phyloP scores from a whole-genome alignment of 1,140 invertebrate genomes.

The Cepaea nemoralis region DNA sequence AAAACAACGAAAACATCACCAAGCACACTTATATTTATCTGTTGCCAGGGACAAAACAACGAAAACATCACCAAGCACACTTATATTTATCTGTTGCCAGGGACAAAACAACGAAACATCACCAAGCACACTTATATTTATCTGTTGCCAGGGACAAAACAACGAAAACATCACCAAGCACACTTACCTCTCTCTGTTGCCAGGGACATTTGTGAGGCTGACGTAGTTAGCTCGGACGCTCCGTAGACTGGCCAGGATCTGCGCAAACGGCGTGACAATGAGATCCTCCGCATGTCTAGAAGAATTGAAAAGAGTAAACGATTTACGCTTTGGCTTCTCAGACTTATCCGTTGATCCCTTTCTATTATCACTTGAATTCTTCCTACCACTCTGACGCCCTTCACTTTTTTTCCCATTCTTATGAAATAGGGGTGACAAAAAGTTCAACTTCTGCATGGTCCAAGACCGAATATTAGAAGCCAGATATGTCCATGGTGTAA shows the following conservation, averaged over 20 bases:
- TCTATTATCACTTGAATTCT: neutral
- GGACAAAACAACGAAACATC: too few species aligned
- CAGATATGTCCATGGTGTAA: neutral
- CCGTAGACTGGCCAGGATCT: slow-evolving; percentile 96
- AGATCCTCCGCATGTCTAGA: slow-evolving; percentile 97
- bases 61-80: too few species aligned
- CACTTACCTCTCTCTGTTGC: slow-evolving; percentile 61
- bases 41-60: too few species aligned
- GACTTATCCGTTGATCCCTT: neutral
- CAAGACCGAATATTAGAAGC: neutral
- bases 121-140: too few species aligned
- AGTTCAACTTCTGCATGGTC: slow-evolving; percentile 1
- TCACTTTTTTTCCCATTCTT: slow-evolving; percentile 15
- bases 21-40: too few species aligned
- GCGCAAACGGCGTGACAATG: slow-evolving; percentile 99
- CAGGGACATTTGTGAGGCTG: slow-evolving; percentile 90
- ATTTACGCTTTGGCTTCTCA: slow-evolving; percentile 5
- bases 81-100: too few species aligned
- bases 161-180: neutral
- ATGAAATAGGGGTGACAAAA: slow-evolving; percentile 29
- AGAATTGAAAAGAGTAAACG: slow-evolving; percentile 65
- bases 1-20: too few species aligned
- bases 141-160: too few species aligned
- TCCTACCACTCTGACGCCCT: neutral
- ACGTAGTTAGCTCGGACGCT: slow-evolving; percentile 98